phyloP scores from a whole-genome alignment of 2,113 vertebrate species.

The Pao palembangensis region DNA sequence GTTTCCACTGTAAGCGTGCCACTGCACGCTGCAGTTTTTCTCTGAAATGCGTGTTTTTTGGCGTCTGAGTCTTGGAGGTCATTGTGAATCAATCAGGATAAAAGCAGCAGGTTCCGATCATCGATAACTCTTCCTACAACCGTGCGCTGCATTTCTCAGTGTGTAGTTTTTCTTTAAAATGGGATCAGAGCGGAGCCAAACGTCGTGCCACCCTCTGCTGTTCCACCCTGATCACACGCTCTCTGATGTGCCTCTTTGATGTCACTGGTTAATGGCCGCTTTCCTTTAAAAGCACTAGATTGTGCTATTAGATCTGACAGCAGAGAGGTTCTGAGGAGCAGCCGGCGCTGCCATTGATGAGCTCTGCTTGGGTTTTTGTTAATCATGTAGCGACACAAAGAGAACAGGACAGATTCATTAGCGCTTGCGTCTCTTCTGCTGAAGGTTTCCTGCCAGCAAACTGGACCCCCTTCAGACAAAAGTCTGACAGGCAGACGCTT shows the following conservation, averaged over 20 bases:
- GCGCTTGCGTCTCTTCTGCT: slow-evolving; percentile 21
- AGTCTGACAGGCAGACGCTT: slow-evolving; percentile 4
- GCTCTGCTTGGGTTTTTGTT: slow-evolving; percentile 23
- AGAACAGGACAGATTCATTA: slow-evolving; percentile 9
- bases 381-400: slow-evolving; percentile 14
- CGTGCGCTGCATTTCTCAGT: slow-evolving; percentile 3
- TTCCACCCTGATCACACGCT: neutral
- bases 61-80: neutral
- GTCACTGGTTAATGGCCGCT: slow-evolving; percentile 18
- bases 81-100: neutral
- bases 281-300: slow-evolving; percentile 20
- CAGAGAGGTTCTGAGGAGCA: neutral
- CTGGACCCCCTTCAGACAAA: slow-evolving; percentile 11
- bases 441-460: slow-evolving; percentile 6
- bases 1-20: neutral
- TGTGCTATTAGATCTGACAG: slow-evolving; percentile 22
- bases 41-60: neutral
- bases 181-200: neutral
- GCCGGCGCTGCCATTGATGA: neutral
- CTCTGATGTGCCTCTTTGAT: slow-evolving; percentile 28
- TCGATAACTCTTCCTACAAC: slow-evolving; percentile 1
- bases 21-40: neutral
- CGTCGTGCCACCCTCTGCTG: neutral
- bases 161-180: slow-evolving; percentile 11
- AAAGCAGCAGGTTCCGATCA: slow-evolving; percentile 4